phyloP scores from a whole-genome alignment of 2,113 vertebrate genomes.

The Ranitomeya variabilis region DNA sequence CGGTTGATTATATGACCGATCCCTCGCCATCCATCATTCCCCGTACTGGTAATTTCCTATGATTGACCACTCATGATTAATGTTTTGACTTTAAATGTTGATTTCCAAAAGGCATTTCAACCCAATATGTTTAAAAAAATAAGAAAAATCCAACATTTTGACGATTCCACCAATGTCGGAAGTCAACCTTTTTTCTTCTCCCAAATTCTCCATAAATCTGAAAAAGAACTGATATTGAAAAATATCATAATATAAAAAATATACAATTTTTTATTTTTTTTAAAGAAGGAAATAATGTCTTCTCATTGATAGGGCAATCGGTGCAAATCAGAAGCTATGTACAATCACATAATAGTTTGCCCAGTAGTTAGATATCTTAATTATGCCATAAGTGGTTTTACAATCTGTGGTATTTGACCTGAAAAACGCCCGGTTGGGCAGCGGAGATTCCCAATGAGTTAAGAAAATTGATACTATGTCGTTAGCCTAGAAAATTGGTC shows the following conservation, averaged over 20 bases:
- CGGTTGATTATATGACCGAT: neutral
- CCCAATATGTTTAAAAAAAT: neutral
- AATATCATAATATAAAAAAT: neutral
- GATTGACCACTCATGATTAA: neutral
- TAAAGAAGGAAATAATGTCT: neutral
- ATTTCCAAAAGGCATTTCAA: neutral
- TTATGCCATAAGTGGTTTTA: neutral
- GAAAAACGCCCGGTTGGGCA: neutral
- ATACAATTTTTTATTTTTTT: neutral
- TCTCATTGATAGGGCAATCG: neutral
- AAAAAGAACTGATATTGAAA: neutral
- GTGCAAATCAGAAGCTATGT: neutral
- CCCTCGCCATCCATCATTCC: neutral
- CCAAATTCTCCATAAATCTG: neutral
- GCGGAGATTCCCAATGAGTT: neutral
- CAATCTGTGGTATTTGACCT: neutral
- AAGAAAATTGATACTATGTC: neutral
- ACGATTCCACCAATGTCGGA: neutral
- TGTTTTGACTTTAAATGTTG: slow-evolving; percentile 12
- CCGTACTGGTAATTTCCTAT: neutral
- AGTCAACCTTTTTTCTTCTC: neutral
- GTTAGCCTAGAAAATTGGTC: neutral
- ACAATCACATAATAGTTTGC: neutral
- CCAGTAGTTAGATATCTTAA: neutral
- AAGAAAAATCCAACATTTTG: neutral